Conservation (phyloP, 2,113 vertebrate genomes). For the Ceuthmochares aereus region DNA sequence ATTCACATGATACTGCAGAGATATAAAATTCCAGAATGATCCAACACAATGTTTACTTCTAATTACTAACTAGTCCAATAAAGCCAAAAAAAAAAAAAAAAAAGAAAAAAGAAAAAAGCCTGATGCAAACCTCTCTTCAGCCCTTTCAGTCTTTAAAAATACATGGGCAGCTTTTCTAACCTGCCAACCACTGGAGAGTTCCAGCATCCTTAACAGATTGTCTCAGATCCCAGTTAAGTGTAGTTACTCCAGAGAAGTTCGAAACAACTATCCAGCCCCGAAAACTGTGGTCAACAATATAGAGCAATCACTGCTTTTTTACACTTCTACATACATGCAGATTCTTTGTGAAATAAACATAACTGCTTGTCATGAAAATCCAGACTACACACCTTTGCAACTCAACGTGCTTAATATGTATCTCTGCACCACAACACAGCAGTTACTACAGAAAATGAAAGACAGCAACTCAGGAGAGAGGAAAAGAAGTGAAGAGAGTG, state of each 20-base stretch:
- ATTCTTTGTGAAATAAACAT: not conserved
- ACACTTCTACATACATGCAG: not conserved
- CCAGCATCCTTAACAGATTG: not conserved
- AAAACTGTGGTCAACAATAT: not conserved
- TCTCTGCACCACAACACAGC: not conserved
- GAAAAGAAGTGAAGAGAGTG: not conserved
- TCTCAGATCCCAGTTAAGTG: not conserved
- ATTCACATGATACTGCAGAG: not conserved
- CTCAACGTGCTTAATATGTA: not conserved
- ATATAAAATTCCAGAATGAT: not conserved
- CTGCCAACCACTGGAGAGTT: not conserved
- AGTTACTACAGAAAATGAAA: not conserved
- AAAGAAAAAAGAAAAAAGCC: not conserved
- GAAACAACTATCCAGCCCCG: not conserved
- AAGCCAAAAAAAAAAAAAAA: not conserved
- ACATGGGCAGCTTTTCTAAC: not conserved
- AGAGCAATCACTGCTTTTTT: not conserved
- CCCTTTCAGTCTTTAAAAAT: not conserved
- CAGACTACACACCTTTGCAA: not conserved
- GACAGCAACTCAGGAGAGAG: not conserved
- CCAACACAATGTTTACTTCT: not conserved
- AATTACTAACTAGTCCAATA: not conserved
- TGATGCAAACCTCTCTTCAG: not conserved
- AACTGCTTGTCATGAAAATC: not conserved
- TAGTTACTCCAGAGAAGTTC: not conserved